phyloP scores from a whole-genome alignment of 2,113 vertebrate species.

The Arenaria interpres region DNA sequence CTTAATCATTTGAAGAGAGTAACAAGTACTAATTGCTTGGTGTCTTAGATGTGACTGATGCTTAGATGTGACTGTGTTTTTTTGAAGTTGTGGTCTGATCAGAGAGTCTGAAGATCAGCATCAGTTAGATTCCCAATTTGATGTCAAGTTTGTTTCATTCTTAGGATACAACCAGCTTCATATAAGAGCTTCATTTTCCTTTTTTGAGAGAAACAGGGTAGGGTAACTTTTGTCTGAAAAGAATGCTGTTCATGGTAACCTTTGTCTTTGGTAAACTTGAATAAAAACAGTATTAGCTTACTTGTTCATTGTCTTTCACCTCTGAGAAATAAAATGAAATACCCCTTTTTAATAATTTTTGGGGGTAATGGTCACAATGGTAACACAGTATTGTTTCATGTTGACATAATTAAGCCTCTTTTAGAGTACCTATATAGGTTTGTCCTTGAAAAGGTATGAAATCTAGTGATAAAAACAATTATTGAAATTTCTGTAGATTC shows the following conservation, averaged over 20 bases:
- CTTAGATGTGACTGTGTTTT: too few species aligned
- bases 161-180: background rate
- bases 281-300: background rate
- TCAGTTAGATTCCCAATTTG: background rate
- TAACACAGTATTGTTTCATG: background rate
- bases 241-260: background rate
- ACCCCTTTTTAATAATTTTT: background rate
- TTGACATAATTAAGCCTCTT: background rate
- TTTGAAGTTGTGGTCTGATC: background rate
- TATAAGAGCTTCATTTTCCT: background rate
- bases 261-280: background rate
- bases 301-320: background rate
- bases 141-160: background rate
- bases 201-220: background rate
- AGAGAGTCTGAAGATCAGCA: background rate
- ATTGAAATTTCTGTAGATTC: background rate
- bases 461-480: background rate
- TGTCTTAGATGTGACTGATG: background rate
- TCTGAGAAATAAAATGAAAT: background rate
- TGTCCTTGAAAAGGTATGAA: background rate
- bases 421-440: background rate
- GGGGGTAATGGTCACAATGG: background rate
- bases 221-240: background rate
- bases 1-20: background rate
- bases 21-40: background rate